Percentiles rank a stretch among this genome's conserved stretches.
Evolutionary conservation across 2,797 vertebrate genomes (phyloP).

Genomic region (Syndactyla subalaris): DNA sequence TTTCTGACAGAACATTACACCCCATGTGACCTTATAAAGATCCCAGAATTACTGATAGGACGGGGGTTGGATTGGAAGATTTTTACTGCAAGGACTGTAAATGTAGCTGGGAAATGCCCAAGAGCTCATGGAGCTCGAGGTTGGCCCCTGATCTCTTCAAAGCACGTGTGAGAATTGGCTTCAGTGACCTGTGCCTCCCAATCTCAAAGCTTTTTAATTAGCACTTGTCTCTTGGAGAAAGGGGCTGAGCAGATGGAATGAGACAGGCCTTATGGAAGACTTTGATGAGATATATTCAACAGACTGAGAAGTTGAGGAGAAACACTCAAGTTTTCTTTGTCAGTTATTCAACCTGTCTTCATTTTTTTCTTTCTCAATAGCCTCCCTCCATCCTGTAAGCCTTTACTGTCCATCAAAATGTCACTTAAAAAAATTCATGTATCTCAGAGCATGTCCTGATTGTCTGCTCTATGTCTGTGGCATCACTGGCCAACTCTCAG

Average conservation of each 20-base stretch:
- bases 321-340: not conserved
- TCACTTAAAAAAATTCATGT: accelerated
- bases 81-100: not conserved
- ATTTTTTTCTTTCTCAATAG: not conserved
- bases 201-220: not conserved
- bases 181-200: not conserved
- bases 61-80: no score
- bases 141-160: not conserved
- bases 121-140: not conserved
- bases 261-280: not conserved
- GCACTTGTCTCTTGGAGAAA: not conserved
- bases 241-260: not conserved
- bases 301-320: not conserved
- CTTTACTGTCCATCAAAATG: not conserved
- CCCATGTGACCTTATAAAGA: not conserved
- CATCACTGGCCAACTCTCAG: not conserved
- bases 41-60: not conserved
- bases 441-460: not conserved
- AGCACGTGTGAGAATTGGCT: not conserved
- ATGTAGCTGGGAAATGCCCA: not conserved
- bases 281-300: not conserved
- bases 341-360: not conserved
- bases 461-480: not conserved
- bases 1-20: not conserved
- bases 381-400: not conserved